Conservation (phyloP, 2,797 vertebrate species). For the Myotis planiceps region DNA sequence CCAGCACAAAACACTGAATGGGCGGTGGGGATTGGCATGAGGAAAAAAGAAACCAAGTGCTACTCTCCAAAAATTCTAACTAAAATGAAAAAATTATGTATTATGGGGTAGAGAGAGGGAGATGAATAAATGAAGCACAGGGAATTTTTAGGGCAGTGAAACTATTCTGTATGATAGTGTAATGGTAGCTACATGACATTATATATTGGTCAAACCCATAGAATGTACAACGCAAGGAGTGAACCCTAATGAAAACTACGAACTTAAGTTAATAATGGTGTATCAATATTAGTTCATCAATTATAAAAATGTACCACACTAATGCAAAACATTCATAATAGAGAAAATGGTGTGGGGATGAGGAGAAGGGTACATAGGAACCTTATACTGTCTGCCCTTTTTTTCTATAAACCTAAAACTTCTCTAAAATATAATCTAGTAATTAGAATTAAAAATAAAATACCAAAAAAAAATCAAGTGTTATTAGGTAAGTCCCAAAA, state of each 20-base stretch:
- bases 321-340: neutral
- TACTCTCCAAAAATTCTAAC: neutral
- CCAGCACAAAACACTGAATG: neutral
- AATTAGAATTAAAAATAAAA: neutral
- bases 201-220: neutral
- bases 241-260: neutral
- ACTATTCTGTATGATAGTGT: neutral
- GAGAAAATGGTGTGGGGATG: neutral
- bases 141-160: neutral
- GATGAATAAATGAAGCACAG: neutral
- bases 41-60: neutral
- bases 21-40: rapidly evolving
- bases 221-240: neutral
- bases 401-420: slow-evolving; percentile 14
- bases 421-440: neutral
- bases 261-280: neutral
- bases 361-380: rapidly evolving
- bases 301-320: neutral
- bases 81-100: neutral
- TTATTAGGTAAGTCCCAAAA: neutral
- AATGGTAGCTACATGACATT: neutral
- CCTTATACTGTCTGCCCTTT: neutral
- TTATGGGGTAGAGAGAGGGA: neutral
- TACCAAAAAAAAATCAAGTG: neutral
- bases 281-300: neutral